phyloP scores from a whole-genome alignment of 2,888 invertebrate genomes.

The Aethes cnicana region DNA sequence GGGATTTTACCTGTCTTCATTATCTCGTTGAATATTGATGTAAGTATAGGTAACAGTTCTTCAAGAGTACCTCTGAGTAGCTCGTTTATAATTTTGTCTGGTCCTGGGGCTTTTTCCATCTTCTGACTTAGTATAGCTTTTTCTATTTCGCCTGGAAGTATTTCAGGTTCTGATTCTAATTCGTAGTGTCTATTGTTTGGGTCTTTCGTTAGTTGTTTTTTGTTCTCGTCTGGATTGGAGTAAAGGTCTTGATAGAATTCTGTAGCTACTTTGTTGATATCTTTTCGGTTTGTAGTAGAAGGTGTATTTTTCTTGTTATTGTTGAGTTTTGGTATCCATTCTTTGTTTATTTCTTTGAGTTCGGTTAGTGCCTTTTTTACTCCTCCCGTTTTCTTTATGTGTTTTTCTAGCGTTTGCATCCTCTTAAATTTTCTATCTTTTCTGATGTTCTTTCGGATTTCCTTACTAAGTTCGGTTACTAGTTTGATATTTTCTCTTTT shows the following conservation, averaged over 20 bases:
- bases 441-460: constrained; percentile 27
- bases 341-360: too few species aligned
- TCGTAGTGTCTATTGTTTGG: neutral
- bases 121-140: constrained; percentile 37
- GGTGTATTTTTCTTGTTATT: constrained; percentile 31
- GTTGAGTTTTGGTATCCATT: constrained; percentile 32
- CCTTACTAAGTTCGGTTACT: constrained; percentile 26
- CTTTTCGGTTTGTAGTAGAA: constrained; percentile 12
- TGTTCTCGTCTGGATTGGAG: neutral
- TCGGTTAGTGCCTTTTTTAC: constrained; percentile 33
- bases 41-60: constrained; percentile 32
- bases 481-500: constrained; percentile 9
- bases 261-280: constrained; percentile 29
- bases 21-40: constrained; percentile 35
- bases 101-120: too few species aligned
- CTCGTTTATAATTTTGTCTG: constrained; percentile 37
- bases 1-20: constrained; percentile 27
- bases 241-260: constrained; percentile 23
- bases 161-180: constrained; percentile 32
- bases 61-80: constrained; percentile 29
- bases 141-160: constrained; percentile 31
- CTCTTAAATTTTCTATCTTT: constrained; percentile 30
- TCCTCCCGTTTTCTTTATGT: constrained; percentile 34
- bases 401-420: constrained; percentile 26
- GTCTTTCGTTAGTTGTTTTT: neutral